Evolutionary conservation across 2,113 vertebrate genomes (phyloP).

Genomic region (Aythya baeri): DNA sequence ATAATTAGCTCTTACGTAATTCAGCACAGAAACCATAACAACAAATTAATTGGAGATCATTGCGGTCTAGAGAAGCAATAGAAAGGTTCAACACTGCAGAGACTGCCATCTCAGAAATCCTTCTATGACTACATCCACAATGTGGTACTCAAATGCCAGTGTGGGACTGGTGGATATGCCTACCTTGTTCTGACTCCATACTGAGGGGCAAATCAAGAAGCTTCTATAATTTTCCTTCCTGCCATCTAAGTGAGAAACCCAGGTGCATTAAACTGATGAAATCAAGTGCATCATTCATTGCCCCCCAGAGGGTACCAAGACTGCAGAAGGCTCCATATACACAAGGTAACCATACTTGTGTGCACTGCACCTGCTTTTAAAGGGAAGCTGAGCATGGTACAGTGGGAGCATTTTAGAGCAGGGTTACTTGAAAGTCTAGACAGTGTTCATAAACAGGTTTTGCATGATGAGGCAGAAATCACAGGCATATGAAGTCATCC

Average conservation of each 20-base stretch:
- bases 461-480: background rate
- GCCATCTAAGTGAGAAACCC: background rate
- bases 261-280: background rate
- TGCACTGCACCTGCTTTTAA: background rate
- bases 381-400: background rate
- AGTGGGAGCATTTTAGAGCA: background rate
- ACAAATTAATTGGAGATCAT: background rate
- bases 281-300: background rate
- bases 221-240: background rate
- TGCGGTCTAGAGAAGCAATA: background rate
- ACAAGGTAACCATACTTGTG: background rate
- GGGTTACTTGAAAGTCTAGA: background rate
- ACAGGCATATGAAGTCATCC: too few relatives aligned
- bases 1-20: background rate
- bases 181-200: background rate
- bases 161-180: background rate
- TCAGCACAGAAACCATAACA: background rate
- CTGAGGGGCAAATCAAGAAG: background rate
- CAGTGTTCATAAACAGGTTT: background rate
- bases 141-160: accelerated
- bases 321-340: background rate
- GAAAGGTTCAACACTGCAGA: background rate
- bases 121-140: background rate
- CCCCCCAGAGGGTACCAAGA: accelerated
- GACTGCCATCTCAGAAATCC: background rate